Evolutionary conservation across 2,113 vertebrate species (phyloP).

Genomic region (Saimiri boliviensis): DNA sequence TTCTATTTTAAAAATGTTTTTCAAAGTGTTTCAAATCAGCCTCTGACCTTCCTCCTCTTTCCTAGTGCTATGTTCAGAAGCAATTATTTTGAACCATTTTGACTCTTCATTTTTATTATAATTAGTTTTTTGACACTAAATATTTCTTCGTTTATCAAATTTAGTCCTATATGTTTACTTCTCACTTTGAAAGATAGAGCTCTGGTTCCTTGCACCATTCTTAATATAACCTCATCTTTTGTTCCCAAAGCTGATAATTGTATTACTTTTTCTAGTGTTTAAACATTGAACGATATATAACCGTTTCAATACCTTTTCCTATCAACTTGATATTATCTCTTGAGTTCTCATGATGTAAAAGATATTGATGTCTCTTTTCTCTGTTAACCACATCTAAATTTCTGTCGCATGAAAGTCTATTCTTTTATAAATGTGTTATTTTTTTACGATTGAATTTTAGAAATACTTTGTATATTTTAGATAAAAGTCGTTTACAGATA

Average conservation of each 20-base stretch:
- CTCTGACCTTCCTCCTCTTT: neutral
- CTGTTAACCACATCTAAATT: neutral
- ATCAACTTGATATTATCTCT: neutral
- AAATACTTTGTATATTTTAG: neutral
- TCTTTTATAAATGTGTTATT: neutral
- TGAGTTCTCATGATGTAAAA: neutral
- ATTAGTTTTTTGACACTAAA: neutral
- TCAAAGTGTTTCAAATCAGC: neutral
- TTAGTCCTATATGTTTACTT: neutral
- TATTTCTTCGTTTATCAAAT: neutral
- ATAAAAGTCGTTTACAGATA: neutral
- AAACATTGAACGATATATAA: neutral
- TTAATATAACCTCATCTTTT: neutral
- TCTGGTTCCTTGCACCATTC: neutral
- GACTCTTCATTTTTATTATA: neutral
- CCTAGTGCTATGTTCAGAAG: neutral
- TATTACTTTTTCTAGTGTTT: neutral
- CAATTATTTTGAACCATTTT: neutral
- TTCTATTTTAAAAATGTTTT: neutral
- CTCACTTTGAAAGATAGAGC: neutral
- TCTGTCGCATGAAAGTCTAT: neutral
- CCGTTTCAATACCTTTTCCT: neutral
- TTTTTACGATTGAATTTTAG: neutral
- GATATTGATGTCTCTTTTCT: neutral
- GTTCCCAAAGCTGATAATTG: neutral